Base-by-base conservation (phyloP, 2,888 invertebrate species). In the Eupithecia centaureata region DNA sequence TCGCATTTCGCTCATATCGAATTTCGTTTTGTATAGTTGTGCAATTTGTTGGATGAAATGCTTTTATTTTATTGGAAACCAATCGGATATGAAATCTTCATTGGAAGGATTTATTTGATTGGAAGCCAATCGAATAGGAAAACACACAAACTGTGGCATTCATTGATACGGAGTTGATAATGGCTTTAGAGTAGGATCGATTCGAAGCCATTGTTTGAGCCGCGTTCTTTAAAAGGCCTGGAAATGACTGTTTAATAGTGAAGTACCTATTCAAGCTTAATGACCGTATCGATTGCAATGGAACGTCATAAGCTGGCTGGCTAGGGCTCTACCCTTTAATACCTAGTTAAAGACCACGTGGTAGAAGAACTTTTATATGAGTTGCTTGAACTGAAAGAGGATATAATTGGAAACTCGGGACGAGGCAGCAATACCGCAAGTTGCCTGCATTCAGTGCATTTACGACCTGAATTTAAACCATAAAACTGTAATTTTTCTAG, bases 311-410 rank as follows among this genome's bases (percentile, higher is more conserved):
- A 71, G 65, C 52, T 42, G 52, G 61, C 61, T 69, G 54, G 60
- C 64, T 67, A 60, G 70, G 73, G 74, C 72, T 77, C 79, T 77
- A 78, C 79, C 77, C 72, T 79, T 71, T 81, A 74, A 80, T 79
- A 79, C 76, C 77, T 76, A 77, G 80, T 80, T 78, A 81, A 86
- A 84, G 86, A 86, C 86, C 86, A 86, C 82, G 81, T 82, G 86
- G 79, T 82, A 83, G 86, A 82, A 81, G 79, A 92, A 92, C 86
- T 92, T 92, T 92, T 91, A 91, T 91, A 89, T 86, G 89, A 91
- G 88, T 90, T 91, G 82, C 86, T 85, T 87, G 82, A 89, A 89
- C 86, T 88, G 78, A 82, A 86, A 84, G 87, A 85, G 86, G 65
- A 88, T 91, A 88, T 91, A 91, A 92, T 92, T 92, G 91, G 90